Percentiles rank a stretch among this genome's conserved stretches.
Conservation (phyloP, 2,888 invertebrate genomes). For the Synergus gifuensis region DNA sequence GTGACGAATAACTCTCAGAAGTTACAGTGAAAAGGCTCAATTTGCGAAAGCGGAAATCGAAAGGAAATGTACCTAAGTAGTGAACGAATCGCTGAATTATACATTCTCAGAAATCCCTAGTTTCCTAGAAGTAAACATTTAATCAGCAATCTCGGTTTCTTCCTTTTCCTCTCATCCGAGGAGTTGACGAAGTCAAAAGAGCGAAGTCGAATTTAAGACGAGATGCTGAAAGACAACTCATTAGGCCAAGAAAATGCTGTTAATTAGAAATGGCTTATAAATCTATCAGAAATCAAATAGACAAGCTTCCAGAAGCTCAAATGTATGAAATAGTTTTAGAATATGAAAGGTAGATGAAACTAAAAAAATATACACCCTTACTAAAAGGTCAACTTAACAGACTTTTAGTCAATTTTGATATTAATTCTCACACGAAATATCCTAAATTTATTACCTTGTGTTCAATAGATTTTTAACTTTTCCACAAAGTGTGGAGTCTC, state of each 20-base stretch:
- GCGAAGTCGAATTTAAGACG: neutral
- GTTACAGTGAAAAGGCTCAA: neutral
- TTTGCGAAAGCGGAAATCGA: neutral
- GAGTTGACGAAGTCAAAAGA: neutral
- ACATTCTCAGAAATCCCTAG: slow-evolving; percentile 15
- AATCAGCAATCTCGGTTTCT: neutral
- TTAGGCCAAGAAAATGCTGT: neutral
- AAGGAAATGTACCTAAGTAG: slow-evolving; percentile 18
- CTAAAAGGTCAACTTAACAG: too few relatives aligned
- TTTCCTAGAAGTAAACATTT: slow-evolving; percentile 22
- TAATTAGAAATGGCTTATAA: neutral
- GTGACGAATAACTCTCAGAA: neutral
- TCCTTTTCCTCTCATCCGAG: neutral
- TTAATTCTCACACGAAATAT: neutral
- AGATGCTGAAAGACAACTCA: neutral
- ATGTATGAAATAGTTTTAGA: too few relatives aligned
- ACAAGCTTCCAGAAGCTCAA: too few relatives aligned
- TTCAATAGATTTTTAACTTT: neutral
- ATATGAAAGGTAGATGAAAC: neutral
- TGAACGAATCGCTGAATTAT: slow-evolving; percentile 19
- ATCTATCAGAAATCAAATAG: neutral
- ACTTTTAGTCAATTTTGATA: too few relatives aligned
- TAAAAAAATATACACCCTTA: too few relatives aligned
- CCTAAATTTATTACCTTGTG: neutral
- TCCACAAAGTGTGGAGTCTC: neutral